Conservation (phyloP, 2,797 vertebrate species). For the Mycteria americana region DNA sequence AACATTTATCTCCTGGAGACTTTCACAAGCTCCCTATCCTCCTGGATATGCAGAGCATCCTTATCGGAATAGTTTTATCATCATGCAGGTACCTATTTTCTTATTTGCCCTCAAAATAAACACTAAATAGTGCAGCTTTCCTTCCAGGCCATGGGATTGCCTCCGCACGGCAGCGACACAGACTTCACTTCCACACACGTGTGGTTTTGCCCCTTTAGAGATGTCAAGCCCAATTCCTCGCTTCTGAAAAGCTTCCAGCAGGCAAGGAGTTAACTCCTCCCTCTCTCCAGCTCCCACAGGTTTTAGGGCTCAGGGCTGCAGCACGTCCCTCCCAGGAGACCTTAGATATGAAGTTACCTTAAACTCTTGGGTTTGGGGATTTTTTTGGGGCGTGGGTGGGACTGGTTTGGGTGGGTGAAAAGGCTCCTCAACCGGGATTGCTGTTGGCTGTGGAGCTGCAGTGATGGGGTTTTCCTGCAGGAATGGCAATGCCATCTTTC, state of each 20-base stretch:
- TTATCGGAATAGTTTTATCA: not conserved
- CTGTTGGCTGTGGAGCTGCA: not conserved
- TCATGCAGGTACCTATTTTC: not conserved
- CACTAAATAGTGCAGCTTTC: not conserved
- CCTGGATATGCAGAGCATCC: not conserved
- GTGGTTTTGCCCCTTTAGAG: not conserved
- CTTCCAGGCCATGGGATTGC: not conserved
- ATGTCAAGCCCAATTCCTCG: not conserved
- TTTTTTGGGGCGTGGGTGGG: too few relatives aligned
- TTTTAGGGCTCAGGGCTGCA: not conserved
- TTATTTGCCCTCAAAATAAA: not conserved
- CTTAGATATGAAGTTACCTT: not conserved
- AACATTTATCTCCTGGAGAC: not conserved
- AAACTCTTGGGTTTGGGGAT: fast-evolving
- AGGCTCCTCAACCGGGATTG: too few relatives aligned
- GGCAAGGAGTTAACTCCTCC: not conserved
- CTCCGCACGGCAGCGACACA: not conserved
- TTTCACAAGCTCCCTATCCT: not conserved
- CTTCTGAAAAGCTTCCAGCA: not conserved
- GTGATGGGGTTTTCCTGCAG: not conserved
- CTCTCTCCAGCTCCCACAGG: not conserved
- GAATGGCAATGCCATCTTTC: not conserved
- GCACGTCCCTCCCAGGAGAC: not conserved
- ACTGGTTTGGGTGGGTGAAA: not conserved
- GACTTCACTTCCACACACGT: not conserved